Evolutionary conservation across 2,113 vertebrate genomes (phyloP).

Genomic region (Pseudopipra pipra): DNA sequence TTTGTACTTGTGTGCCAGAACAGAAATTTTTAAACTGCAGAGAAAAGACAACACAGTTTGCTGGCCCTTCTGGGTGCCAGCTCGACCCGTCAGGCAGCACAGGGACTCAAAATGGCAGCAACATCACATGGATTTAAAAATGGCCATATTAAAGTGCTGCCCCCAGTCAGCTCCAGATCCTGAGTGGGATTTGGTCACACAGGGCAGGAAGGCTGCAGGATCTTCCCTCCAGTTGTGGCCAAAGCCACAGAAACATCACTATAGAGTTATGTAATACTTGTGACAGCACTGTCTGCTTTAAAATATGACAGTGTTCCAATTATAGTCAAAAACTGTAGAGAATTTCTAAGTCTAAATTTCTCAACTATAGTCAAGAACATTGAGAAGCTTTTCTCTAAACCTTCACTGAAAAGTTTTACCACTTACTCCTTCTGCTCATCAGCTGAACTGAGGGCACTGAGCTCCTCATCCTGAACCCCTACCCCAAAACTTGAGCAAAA

Average conservation of each 20-base stretch:
- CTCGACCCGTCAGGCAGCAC: neutral
- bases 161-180: neutral
- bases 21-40: neutral
- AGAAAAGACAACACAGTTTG: neutral
- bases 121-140: neutral
- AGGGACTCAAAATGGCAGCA: neutral
- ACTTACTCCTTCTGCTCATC: neutral
- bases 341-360: neutral
- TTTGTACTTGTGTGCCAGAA: neutral
- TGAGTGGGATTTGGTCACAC: neutral
- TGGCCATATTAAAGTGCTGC: accelerated
- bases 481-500: neutral
- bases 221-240: neutral
- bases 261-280: neutral
- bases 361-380: neutral
- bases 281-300: neutral
- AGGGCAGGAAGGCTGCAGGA: neutral
- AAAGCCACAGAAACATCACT: neutral
- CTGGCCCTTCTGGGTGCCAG: neutral
- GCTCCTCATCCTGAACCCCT: neutral
- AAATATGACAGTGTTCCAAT: neutral
- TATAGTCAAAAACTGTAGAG: neutral
- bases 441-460: neutral
- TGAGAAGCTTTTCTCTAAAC: neutral
- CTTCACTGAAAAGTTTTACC: neutral